Evolutionary conservation across 2,797 vertebrate species (phyloP).

Genomic region (Anas bernieri): DNA sequence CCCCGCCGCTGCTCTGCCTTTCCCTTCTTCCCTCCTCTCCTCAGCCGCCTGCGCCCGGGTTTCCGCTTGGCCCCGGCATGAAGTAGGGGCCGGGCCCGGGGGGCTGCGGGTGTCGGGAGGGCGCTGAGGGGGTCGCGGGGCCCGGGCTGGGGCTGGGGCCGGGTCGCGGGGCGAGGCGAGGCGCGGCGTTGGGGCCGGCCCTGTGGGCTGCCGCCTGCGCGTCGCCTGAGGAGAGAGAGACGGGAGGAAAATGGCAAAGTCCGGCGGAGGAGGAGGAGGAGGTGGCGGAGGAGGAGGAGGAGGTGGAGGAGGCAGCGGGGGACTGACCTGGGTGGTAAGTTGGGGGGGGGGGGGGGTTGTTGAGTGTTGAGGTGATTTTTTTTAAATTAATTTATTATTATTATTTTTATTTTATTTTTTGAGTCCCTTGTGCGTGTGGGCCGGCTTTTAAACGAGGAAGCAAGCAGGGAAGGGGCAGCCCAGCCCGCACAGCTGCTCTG

Average conservation of each 20-base stretch:
- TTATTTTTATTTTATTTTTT: not conserved
- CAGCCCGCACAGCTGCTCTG: not conserved
- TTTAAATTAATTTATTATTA: too few species aligned
- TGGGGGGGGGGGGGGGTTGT: conserved; percentile 78
- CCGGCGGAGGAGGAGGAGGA: conserved; percentile 83
- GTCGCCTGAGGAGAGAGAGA: conserved; percentile 18
- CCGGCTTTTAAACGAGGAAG: not conserved
- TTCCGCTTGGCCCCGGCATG: not conserved
- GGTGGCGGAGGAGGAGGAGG: conserved; percentile 73
- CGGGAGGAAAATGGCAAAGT: conserved; percentile 80
- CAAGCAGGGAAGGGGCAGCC: not conserved
- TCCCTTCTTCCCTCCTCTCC: not conserved
- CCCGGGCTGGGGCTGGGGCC: not conserved
- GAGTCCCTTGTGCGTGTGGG: not conserved
- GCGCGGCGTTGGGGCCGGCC: not conserved
- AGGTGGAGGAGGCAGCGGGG: conserved; percentile 88
- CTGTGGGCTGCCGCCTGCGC: conserved; percentile 8
- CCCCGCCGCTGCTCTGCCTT: not conserved
- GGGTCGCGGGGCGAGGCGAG: not conserved
- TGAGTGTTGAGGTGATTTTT: not conserved
- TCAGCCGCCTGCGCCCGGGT: not conserved
- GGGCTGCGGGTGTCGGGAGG: not conserved
- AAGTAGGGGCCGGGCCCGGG: not conserved
- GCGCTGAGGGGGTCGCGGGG: not conserved
- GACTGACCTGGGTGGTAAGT: conserved; percentile 92